phyloP scores from a whole-genome alignment of 2,797 vertebrate species.

The Chiropotes sagulatus region DNA sequence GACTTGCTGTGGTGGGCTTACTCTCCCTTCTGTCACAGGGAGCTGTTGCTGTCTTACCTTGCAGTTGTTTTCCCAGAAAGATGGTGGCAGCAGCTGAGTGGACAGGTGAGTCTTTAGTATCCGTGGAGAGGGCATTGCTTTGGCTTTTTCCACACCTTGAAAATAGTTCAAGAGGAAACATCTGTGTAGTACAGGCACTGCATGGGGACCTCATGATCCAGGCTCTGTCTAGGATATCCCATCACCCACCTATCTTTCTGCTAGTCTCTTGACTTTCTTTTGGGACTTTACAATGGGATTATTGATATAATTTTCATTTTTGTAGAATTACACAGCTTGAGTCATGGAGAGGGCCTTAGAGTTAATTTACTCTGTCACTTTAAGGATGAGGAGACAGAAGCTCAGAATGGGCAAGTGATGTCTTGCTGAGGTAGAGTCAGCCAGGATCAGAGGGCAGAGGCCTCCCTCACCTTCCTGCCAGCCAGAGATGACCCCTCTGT shows the following conservation, averaged over 20 bases:
- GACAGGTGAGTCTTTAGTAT: constrained; percentile 79
- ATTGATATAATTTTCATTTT: background rate
- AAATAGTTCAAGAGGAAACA: background rate
- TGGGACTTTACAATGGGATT: no score
- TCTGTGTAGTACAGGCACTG: accelerated
- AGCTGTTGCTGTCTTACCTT: constrained; percentile 64
- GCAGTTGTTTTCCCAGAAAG: constrained; percentile 76
- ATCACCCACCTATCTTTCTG: background rate
- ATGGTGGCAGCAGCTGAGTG: constrained; percentile 67
- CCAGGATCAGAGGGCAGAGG: background rate
- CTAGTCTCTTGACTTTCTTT: background rate
- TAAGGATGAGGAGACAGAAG: background rate
- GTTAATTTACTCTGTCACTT: background rate
- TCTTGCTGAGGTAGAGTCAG: background rate
- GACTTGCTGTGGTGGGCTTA: background rate
- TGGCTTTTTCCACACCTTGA: constrained; percentile 74
- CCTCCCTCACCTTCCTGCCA: background rate
- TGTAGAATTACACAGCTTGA: background rate
- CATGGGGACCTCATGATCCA: background rate
- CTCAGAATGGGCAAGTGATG: background rate
- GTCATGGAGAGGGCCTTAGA: background rate
- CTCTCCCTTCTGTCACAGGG: no score
- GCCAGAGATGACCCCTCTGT: background rate
- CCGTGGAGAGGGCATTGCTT: constrained; percentile 66
- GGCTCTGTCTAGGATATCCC: background rate